Evolutionary conservation across 2,113 vertebrate genomes (phyloP).

Genomic region (Cyanoramphus novaezelandiae): DNA sequence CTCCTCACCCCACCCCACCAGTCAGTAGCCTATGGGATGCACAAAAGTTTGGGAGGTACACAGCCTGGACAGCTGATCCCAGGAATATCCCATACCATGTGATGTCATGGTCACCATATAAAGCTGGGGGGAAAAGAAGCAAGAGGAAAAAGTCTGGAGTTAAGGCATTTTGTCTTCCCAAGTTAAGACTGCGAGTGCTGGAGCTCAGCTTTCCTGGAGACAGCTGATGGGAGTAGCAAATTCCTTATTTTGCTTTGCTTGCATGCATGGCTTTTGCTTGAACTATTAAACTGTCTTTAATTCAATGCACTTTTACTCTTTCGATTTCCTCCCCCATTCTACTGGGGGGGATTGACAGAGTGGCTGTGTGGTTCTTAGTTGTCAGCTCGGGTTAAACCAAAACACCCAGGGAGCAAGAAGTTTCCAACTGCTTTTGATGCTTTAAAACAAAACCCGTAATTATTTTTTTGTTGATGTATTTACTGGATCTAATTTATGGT

Average conservation of each 20-base stretch:
- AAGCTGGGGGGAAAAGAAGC: neutral
- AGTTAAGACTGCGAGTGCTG: neutral
- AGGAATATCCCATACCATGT: neutral
- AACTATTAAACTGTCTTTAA: neutral
- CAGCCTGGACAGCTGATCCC: neutral
- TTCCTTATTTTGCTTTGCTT: neutral
- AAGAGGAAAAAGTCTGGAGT: neutral
- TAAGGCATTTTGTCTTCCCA: neutral
- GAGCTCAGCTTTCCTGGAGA: neutral
- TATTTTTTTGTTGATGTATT: neutral
- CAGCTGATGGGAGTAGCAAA: neutral
- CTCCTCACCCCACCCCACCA: neutral
- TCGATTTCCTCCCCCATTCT: neutral
- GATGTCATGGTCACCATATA: neutral
- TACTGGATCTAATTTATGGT: neutral
- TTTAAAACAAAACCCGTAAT: neutral
- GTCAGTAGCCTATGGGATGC: neutral
- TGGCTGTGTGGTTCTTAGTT: neutral
- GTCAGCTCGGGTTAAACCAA: neutral
- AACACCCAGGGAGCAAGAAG: neutral
- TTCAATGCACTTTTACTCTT: neutral
- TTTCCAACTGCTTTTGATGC: neutral
- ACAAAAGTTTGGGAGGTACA: neutral
- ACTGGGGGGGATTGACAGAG: neutral
- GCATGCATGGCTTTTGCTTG: neutral